Conservation (phyloP, 1,140 invertebrate genomes). For the Cydia strobilella region DNA sequence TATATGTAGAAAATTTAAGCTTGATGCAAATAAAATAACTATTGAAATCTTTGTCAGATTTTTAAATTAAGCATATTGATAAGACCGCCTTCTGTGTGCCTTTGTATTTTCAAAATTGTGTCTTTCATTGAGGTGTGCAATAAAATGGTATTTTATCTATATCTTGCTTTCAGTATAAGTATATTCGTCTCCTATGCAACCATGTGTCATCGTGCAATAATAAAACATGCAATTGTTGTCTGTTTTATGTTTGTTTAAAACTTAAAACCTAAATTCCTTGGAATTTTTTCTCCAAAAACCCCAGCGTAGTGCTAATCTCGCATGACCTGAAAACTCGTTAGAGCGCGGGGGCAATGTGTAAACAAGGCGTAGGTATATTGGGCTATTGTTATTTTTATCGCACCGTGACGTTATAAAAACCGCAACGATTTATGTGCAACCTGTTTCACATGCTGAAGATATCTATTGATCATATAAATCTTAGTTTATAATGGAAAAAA, state of each 20-base stretch:
- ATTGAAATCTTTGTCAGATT: no score
- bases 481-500: slow-evolving; percentile 41
- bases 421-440: slow-evolving; percentile 20
- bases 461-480: not conserved
- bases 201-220: no score
- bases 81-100: no score
- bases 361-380: slow-evolving; percentile 5
- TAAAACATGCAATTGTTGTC: not conserved
- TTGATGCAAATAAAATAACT: no score
- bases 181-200: no score
- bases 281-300: not conserved
- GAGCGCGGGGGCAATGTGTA: not conserved
- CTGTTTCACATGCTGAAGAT: slow-evolving; percentile 9
- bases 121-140: no score
- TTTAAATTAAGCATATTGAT: no score
- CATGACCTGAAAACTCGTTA: slow-evolving; percentile 1
- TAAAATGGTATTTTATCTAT: no score
- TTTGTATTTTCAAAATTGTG: no score
- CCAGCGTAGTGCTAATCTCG: not conserved
- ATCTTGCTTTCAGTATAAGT: no score
- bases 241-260: not conserved
- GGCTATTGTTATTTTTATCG: slow-evolving; percentile 13
- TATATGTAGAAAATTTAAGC: no score
- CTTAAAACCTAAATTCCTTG: not conserved
- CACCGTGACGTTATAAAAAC: slow-evolving; percentile 8